These are phyloP conservation scores for Apotomis turbidana DNA, from an alignment of 2,888 invertebrate genomes.

Conservation along the genomic window DNA sequence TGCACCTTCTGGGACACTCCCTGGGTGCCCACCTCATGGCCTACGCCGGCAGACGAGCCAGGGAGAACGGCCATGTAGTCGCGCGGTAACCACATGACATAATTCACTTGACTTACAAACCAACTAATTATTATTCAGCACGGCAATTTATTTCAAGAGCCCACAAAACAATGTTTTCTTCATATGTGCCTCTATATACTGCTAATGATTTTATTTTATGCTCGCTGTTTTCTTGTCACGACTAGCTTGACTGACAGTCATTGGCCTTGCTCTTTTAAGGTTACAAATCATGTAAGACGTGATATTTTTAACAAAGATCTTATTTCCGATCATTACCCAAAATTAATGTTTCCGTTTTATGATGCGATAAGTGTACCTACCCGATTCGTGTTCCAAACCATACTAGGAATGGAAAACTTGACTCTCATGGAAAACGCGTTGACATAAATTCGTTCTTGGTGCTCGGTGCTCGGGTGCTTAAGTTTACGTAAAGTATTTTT, in stretches of 20 bases:
- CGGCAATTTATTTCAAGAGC: constrained; percentile 15
- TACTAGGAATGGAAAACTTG: no score
- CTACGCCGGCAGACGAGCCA: constrained; percentile 63
- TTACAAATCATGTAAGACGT: constrained; percentile 10
- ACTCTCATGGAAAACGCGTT: no score
- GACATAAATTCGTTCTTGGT: no score
- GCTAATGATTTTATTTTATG: constrained; percentile 26
- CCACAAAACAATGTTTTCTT: constrained; percentile 19
- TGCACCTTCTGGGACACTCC: constrained; percentile 75
- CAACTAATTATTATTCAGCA: constrained; percentile 20
- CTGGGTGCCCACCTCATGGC: constrained; percentile 76
- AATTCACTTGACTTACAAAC: constrained; percentile 11
- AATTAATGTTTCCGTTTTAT: not conserved
- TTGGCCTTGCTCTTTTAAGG: constrained; percentile 33
- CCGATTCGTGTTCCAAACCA: no score
- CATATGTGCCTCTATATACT: constrained; percentile 10
- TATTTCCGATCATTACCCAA: constrained; percentile 17
- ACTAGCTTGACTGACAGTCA: constrained; percentile 5
- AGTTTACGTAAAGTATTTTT: no score
- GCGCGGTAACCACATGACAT: constrained; percentile 58
- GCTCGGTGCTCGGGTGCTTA: no score
- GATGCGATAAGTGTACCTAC: not conserved
- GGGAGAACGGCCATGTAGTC: constrained; percentile 59
- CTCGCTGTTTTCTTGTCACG: constrained; percentile 19
- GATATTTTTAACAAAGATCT: constrained; percentile 7